These are phyloP conservation scores for Petrocephalus schoutedeni DNA, from an alignment of 2,797 vertebrate genomes.

Conservation along the genomic window DNA sequence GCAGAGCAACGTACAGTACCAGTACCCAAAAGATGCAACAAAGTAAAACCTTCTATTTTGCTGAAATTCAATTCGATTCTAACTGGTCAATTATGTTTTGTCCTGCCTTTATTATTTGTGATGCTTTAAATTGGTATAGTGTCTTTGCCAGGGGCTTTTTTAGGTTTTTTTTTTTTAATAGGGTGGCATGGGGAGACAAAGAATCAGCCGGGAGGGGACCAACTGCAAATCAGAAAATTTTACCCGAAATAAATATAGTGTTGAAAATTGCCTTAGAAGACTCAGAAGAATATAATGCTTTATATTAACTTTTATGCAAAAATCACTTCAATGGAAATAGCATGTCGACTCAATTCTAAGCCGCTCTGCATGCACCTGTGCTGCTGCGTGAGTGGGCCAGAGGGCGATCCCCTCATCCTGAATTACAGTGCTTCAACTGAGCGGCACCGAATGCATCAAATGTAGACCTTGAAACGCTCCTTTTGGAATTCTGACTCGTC, in stretches of 20 bases:
- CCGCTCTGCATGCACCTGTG: not conserved
- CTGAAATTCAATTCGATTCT: not conserved
- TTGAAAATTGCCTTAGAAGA: too few species aligned
- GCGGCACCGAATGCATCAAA: not conserved
- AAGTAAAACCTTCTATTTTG: not conserved
- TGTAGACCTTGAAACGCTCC: not conserved
- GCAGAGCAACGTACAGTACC: not conserved
- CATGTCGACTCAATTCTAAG: not conserved
- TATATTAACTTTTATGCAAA: not conserved
- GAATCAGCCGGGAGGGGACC: too few species aligned
- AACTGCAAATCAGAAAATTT: too few species aligned
- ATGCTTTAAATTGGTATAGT: not conserved
- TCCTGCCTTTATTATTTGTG: not conserved
- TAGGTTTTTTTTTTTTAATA: not conserved
- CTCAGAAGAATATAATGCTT: too few species aligned
- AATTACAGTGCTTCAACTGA: not conserved
- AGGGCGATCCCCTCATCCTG: not conserved
- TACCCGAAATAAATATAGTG: too few species aligned
- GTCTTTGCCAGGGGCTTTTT: not conserved
- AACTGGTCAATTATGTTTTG: not conserved
- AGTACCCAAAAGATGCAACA: not conserved
- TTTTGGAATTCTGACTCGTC: not conserved
- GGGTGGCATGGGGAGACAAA: too few species aligned
- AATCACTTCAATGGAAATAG: not conserved
- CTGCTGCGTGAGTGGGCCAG: not conserved